phyloP scores from a whole-genome alignment of 2,888 invertebrate species.

The Brassicogethes aeneus region DNA sequence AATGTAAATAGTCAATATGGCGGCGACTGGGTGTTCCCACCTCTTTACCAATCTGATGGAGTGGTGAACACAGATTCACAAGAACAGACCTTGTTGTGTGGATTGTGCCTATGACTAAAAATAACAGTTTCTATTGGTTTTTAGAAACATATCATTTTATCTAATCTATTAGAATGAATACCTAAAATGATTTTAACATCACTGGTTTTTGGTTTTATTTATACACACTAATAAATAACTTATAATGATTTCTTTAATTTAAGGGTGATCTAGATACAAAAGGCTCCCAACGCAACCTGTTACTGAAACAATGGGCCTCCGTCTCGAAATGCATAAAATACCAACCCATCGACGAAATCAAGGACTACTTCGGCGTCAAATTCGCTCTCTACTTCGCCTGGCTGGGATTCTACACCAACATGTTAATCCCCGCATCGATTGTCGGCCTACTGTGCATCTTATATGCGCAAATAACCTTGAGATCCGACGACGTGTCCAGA shows the following conservation, averaged over 20 bases:
- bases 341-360: slow-evolving; percentile 68
- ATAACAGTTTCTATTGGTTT: no score
- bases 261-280: slow-evolving; percentile 47
- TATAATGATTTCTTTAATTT: slow-evolving; percentile 18
- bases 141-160: no score
- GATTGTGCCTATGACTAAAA: no score
- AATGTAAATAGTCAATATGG: no score
- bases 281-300: slow-evolving; percentile 45
- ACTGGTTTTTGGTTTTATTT: no score
- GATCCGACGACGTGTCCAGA: slow-evolving; percentile 41
- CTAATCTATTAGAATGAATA: no score
- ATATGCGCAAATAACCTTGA: slow-evolving; percentile 47
- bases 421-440: slow-evolving; percentile 66
- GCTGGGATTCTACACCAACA: slow-evolving; percentile 78
- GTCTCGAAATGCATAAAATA: slow-evolving; percentile 59
- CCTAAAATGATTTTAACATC: no score
- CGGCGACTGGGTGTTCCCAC: no score
- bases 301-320: slow-evolving; percentile 64
- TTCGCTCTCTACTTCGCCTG: slow-evolving; percentile 76
- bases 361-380: slow-evolving; percentile 70
- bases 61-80: no score
- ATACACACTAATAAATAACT: no score
- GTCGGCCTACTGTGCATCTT: slow-evolving; percentile 59
- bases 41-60: no score
- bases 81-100: no score